A percentile compares a stretch with the other conserved stretches of the same genome.
Conservation (phyloP, 2,113 vertebrate species). For the Muntiacus reevesi region DNA sequence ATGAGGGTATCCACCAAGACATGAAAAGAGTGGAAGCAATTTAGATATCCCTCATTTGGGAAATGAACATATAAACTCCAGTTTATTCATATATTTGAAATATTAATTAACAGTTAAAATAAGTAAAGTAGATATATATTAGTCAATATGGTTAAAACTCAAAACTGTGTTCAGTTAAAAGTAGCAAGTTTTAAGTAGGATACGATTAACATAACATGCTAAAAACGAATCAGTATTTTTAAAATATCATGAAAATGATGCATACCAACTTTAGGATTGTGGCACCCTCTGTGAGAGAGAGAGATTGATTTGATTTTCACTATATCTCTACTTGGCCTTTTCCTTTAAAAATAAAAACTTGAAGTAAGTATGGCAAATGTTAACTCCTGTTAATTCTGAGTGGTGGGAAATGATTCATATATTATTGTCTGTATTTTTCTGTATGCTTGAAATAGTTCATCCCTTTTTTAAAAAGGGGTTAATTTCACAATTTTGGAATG, state of each 20-base stretch:
- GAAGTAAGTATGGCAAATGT: not conserved
- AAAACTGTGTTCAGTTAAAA: not conserved
- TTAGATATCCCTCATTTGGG: not conserved
- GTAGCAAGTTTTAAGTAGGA: not conserved
- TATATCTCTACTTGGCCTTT: not conserved
- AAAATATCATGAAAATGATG: not conserved
- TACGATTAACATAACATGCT: not conserved
- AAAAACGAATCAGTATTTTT: not conserved
- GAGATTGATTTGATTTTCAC: not conserved
- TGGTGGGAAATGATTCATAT: not conserved
- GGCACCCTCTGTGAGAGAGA: not conserved
- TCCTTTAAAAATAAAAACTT: slow-evolving; percentile 21
- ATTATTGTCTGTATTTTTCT: not conserved
- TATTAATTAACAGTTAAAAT: not conserved
- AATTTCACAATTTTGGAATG: slow-evolving; percentile 25
- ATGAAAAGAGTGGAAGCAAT: not conserved
- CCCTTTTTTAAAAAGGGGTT: not conserved
- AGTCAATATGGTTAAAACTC: not conserved
- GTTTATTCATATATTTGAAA: not conserved
- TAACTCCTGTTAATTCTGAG: not conserved
- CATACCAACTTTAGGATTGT: not conserved
- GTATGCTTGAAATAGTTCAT: not conserved
- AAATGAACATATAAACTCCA: not conserved
- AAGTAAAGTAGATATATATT: not conserved
- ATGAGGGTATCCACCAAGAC: not conserved